Conservation (phyloP, 2,888 invertebrate species). For the Trileptium ribeirensis region DNA sequence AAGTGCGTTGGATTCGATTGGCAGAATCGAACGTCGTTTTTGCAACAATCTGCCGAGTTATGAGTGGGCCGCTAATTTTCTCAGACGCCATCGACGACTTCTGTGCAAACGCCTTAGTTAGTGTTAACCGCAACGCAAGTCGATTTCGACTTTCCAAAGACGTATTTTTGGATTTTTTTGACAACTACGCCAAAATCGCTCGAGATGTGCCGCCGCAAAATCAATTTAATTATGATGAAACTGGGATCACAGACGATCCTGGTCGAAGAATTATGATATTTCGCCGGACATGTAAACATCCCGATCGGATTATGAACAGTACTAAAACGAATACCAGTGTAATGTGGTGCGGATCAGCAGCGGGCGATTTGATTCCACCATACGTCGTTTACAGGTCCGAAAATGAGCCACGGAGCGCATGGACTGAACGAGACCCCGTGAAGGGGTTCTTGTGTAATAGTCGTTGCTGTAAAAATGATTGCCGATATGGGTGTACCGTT, state of each 20-base stretch:
- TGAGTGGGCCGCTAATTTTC: too few species aligned
- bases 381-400: conserved; percentile 54
- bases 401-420: conserved; percentile 50
- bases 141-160: conserved; percentile 17
- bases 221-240: conserved; percentile 50
- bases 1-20: too few species aligned
- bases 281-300: conserved; percentile 48
- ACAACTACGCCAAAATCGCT: conserved; percentile 5
- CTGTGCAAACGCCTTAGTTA: too few species aligned
- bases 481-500: too few species aligned
- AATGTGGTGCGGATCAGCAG: conserved; percentile 52
- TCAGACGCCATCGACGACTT: too few species aligned
- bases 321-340: conserved; percentile 47
- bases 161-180: not conserved
- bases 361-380: conserved; percentile 49
- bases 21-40: too few species aligned
- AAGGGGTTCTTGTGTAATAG: too few species aligned
- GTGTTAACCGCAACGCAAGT: too few species aligned
- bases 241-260: conserved; percentile 50
- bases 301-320: conserved; percentile 48
- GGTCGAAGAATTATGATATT: conserved; percentile 42
- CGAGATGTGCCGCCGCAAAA: conserved; percentile 29
- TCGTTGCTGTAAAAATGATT: too few species aligned
- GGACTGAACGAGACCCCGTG: conserved; percentile 52
- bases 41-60: too few species aligned